Evolutionary conservation across 92 coral and sea anemone species (phyloP), one percentile per base, ranked within the genome.

Genomic region (Umimayanthus chanpuru): DNA sequence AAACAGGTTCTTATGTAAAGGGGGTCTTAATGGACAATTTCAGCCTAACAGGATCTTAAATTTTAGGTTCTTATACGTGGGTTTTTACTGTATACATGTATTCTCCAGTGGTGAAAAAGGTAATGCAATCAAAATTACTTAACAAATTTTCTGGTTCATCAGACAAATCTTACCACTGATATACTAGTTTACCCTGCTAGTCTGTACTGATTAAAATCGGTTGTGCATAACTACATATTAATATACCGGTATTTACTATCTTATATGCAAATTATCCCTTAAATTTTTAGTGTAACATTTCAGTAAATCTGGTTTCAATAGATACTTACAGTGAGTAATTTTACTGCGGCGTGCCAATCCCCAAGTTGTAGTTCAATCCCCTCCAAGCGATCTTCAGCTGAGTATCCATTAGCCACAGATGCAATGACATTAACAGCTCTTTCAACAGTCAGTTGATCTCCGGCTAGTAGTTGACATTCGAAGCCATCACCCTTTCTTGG

Each of bases 311-410:
- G 26, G 58, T 36, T 76, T 23, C 58, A 40, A 36, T 67, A 44
- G 41, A 85, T 81, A 84, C 92, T 77, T 79, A 89, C 89, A 73
- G 83, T 80, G 47, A 90, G 86, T 61, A 90, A 53, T 71, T 90
- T 90, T n/a, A 90, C 87, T 47, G 77, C 89, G 38, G 90, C 55
- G 85, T 88, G 89, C 91, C 91, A 92, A 89, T 92, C 94, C 21
- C 92, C 94, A 64, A 89, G 77, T 81, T 92, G 91, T 16, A 91
- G 70, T 9, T 36, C 76, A 21, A 91, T 67, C 49, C 91, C 93
- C n/a, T 91, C 91, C 23, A 91, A 86, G n/a, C 93, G 56, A 30
- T 85, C 89, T 85, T 88, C 91, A 55, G 90, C 85, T 3, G 93
- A 25, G 82, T 88, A 70, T n/a, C 93, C 93, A 88, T 91, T 88